Conservation (phyloP, 2,797 vertebrate species). For the Eulemur albifrons region DNA sequence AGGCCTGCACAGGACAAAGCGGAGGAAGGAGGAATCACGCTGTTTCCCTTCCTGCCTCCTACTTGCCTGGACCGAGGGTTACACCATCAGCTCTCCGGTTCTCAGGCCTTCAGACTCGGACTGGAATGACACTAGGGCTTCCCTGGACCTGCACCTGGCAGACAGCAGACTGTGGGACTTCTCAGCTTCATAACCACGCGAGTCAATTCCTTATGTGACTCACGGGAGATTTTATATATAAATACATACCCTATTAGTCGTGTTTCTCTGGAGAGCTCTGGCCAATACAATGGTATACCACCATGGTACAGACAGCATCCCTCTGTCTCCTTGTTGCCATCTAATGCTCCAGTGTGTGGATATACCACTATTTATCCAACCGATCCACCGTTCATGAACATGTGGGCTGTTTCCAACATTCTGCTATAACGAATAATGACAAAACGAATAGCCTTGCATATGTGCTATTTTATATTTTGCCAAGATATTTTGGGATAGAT, state of each 20-base stretch:
- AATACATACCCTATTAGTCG: no score
- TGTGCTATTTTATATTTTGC: neutral
- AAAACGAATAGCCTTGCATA: neutral
- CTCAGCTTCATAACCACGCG: neutral
- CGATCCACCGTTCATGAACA: neutral
- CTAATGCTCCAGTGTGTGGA: rapidly evolving
- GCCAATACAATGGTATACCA: rapidly evolving
- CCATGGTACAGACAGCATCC: rapidly evolving
- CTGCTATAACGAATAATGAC: neutral
- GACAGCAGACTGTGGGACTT: neutral
- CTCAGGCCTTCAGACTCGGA: neutral
- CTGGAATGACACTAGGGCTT: neutral
- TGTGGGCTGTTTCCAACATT: neutral
- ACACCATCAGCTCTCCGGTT: neutral
- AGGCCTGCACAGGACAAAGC: neutral
- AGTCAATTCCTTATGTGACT: neutral
- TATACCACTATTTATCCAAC: neutral
- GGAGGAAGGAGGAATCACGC: no score
- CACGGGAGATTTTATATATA: no score
- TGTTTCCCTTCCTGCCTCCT: neutral
- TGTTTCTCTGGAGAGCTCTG: neutral
- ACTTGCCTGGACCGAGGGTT: no score
- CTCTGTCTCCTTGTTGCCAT: neutral
- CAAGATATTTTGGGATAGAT: neutral
- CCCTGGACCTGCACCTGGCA: no score